phyloP scores from a whole-genome alignment of 2,113 vertebrate genomes.

The Glaucomys volans region DNA sequence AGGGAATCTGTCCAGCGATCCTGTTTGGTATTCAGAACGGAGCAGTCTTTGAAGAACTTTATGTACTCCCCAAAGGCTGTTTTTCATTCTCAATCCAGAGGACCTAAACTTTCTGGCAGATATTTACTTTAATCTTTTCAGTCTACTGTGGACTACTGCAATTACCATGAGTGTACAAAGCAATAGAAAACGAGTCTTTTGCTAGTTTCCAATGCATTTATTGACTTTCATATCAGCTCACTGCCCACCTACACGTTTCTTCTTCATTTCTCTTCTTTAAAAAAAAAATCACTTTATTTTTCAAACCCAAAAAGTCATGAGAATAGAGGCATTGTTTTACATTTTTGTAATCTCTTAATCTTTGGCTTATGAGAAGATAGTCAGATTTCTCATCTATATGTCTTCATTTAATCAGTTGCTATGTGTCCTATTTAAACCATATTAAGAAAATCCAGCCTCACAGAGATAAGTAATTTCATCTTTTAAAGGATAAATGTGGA shows the following conservation, averaged over 20 bases:
- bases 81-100: slow-evolving; percentile 69
- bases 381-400: background rate
- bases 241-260: background rate
- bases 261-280: background rate
- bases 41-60: slow-evolving; percentile 71
- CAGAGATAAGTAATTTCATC: background rate
- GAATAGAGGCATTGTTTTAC: slow-evolving; percentile 5
- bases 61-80: background rate
- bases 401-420: background rate
- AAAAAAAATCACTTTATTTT: slow-evolving; percentile 18
- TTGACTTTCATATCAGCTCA: slow-evolving; percentile 64
- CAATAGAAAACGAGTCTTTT: slow-evolving; percentile 30
- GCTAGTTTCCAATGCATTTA: background rate
- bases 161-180: background rate
- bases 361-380: background rate
- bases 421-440: slow-evolving; percentile 42
- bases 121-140: slow-evolving; percentile 67
- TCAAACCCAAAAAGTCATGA: background rate
- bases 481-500: background rate
- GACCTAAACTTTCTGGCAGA: slow-evolving; percentile 59
- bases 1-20: background rate
- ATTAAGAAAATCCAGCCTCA: background rate
- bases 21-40: slow-evolving; percentile 70
- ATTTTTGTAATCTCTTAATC: background rate
- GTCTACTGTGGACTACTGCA: slow-evolving; percentile 19